Evolutionary conservation across 2,797 vertebrate genomes (phyloP).

Genomic region (Hypotaenidia okinawae): DNA sequence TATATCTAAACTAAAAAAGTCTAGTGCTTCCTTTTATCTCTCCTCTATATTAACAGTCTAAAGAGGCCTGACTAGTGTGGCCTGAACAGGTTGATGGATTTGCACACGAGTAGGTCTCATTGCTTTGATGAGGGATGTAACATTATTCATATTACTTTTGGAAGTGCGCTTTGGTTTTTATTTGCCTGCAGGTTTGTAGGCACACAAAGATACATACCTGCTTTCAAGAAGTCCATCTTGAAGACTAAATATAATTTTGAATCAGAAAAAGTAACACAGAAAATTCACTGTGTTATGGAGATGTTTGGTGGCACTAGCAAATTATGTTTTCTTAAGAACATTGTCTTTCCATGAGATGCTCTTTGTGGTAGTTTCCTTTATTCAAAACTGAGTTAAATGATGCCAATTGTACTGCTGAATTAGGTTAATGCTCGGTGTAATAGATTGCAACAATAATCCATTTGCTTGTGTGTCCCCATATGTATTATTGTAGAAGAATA

Average conservation of each 20-base stretch:
- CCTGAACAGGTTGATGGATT: not conserved
- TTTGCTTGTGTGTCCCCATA: not conserved
- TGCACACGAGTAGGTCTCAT: not conserved
- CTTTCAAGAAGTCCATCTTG: not conserved
- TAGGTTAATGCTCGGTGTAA: not conserved
- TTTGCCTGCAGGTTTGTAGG: not conserved
- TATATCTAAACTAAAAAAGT: not conserved
- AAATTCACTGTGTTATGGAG: not conserved
- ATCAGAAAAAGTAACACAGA: not conserved
- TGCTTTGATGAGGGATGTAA: not conserved
- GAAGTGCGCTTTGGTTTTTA: not conserved
- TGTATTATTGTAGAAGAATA: not conserved
- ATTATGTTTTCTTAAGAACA: not conserved
- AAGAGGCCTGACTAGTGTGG: not conserved
- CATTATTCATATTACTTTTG: not conserved
- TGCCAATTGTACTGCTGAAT: not conserved
- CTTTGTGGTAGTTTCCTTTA: not conserved
- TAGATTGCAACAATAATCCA: not conserved
- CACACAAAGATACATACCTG: not conserved
- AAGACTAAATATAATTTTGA: not conserved
- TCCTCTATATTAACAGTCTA: not conserved
- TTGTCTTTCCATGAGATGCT: not conserved
- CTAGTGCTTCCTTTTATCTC: not conserved
- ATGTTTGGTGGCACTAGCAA: not conserved
- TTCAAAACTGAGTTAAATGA: not conserved